Evolutionary conservation across 2,797 vertebrate genomes (phyloP).

Genomic region (Tenualosa ilisha): DNA sequence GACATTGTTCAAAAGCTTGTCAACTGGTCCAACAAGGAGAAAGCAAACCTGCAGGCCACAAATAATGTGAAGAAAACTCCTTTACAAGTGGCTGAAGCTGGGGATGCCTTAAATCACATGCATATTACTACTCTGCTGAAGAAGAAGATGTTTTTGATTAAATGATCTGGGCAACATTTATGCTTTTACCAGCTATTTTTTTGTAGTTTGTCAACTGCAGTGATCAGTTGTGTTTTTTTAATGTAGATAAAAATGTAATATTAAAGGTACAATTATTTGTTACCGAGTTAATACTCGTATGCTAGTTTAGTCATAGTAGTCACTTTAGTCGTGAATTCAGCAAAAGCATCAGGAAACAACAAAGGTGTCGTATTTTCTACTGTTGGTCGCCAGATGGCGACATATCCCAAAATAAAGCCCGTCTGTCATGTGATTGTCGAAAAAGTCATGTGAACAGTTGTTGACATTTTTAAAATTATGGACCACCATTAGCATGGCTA

Average conservation of each 20-base stretch:
- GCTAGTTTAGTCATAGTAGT: not conserved
- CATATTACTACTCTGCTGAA: conserved; percentile 70
- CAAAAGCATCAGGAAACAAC: not conserved
- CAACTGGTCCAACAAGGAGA: conserved; percentile 62
- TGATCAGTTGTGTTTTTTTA: not conserved
- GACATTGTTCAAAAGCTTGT: conserved; percentile 60
- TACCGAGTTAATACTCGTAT: too few relatives aligned
- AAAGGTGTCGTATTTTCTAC: not conserved
- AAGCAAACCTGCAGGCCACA: conserved; percentile 67
- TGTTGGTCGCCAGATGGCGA: conserved; percentile 9
- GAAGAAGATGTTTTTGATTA: conserved; percentile 80
- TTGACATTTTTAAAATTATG: not conserved
- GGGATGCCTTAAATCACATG: conserved; percentile 62
- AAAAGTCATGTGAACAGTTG: conserved; percentile 12
- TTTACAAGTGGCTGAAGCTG: conserved; percentile 72
- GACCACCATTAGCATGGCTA: conserved; percentile 65
- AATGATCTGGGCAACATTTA: conserved; percentile 47
- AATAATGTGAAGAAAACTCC: conserved; percentile 77
- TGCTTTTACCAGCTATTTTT: not conserved
- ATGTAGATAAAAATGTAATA: too few relatives aligned
- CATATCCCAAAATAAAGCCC: not conserved
- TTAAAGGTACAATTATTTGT: too few relatives aligned
- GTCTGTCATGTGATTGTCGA: conserved; percentile 24
- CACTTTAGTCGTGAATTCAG: not conserved
- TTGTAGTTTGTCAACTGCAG: not conserved